Evolutionary conservation across 2,797 vertebrate genomes (phyloP).

Genomic region (Ctenosaura bakeri): DNA sequence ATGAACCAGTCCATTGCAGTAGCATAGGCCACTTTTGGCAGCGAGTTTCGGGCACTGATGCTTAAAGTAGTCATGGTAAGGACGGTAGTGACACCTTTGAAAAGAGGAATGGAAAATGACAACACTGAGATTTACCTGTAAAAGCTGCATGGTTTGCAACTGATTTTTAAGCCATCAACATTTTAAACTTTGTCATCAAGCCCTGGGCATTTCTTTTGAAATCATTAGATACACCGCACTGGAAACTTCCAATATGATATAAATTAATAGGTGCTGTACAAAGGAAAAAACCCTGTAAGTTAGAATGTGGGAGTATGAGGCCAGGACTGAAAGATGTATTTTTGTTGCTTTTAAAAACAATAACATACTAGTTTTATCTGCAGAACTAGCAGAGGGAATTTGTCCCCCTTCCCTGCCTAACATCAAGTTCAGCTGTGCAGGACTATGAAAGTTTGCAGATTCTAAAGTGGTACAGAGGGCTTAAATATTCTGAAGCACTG

Average conservation of each 20-base stretch:
- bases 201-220: not conserved
- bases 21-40: constrained; percentile 97
- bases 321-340: not conserved
- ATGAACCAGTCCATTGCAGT: constrained; percentile 99
- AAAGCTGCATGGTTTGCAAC: not conserved
- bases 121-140: not conserved
- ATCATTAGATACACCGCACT: not conserved
- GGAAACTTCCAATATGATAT: not conserved
- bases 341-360: not conserved
- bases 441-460: too few relatives aligned
- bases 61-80: constrained; percentile 98
- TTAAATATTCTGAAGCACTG: too few relatives aligned
- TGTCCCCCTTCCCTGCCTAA: too few relatives aligned
- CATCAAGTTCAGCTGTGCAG: too few relatives aligned
- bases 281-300: not conserved
- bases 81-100: constrained; percentile 94
- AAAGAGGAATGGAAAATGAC: constrained; percentile 9
- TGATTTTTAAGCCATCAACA: too few relatives aligned
- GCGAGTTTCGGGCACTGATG: constrained; percentile 95
- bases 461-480: too few relatives aligned
- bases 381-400: too few relatives aligned
- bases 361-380: too few relatives aligned
- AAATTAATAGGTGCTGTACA: not conserved
- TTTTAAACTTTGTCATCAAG: not conserved
- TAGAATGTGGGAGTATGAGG: not conserved